Conservation (phyloP, 2,888 invertebrate genomes). For the Scrobipalpa costella region DNA sequence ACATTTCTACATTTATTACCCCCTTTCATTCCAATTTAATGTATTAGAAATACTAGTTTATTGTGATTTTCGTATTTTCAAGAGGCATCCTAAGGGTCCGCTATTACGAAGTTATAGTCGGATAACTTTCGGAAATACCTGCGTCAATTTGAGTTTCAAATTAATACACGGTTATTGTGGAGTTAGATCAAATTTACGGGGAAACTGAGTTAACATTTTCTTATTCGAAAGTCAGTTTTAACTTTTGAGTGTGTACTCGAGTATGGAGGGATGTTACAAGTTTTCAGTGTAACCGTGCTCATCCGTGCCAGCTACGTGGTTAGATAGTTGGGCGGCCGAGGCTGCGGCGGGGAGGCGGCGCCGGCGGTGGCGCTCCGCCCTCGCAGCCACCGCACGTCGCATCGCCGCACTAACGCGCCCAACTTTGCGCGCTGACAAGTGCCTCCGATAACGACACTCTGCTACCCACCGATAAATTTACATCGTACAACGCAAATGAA, state of each 20-base stretch:
- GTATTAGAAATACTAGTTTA: neutral
- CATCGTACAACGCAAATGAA: slow-evolving; percentile 59
- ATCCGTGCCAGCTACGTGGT: slow-evolving; percentile 44
- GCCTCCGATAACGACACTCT: slow-evolving; percentile 48
- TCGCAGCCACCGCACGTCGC: slow-evolving; percentile 8
- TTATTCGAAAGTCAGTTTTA: slow-evolving; percentile 11
- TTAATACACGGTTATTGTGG: neutral
- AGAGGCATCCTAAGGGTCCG: neutral
- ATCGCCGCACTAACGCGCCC: slow-evolving; percentile 37
- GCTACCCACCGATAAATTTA: slow-evolving; percentile 46
- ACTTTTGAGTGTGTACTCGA: neutral
- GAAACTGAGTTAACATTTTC: neutral
- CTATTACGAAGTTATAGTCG: neutral
- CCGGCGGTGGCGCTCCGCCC: slow-evolving; percentile 33
- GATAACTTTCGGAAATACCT: slow-evolving; percentile 8
- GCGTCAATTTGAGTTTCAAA: slow-evolving; percentile 6
- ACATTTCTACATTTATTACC: neutral
- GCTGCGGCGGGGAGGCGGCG: slow-evolving; percentile 36
- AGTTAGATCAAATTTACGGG: neutral
- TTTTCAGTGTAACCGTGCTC: slow-evolving; percentile 34
- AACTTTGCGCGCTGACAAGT: slow-evolving; percentile 50
- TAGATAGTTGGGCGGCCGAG: slow-evolving; percentile 39
- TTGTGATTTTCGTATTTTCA: neutral
- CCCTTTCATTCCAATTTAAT: neutral
- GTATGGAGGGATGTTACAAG: slow-evolving; percentile 18